Conservation (phyloP, 2,888 invertebrate species). For the Spicauda simplicius region DNA sequence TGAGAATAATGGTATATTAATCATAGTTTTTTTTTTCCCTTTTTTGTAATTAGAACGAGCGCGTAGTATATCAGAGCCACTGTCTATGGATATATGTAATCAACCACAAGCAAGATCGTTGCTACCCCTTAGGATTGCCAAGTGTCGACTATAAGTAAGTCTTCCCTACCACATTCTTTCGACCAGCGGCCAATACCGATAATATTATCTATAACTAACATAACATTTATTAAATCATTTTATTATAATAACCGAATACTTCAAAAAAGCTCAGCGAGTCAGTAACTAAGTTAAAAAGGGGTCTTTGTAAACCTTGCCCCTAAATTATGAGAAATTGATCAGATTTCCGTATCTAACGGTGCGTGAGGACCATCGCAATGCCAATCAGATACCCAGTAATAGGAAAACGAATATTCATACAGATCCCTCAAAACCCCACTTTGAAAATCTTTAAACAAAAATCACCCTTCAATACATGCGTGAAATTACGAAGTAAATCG, state of each 20-base stretch:
- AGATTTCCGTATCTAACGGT: conserved; percentile 76
- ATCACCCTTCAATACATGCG: conserved; percentile 9
- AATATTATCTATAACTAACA: neutral
- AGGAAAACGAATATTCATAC: conserved; percentile 41
- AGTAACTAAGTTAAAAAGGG: conserved; percentile 57
- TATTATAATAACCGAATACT: neutral
- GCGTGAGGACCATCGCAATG: conserved; percentile 76
- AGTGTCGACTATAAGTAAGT: too few relatives aligned
- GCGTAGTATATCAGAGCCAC: too few relatives aligned
- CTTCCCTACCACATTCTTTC: too few relatives aligned
- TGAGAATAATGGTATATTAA: too few relatives aligned
- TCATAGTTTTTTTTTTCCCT: too few relatives aligned
- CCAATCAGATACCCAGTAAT: conserved; percentile 65
- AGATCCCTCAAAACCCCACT: conserved; percentile 13
- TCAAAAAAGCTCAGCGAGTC: conserved; percentile 48
- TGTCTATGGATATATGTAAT: too few relatives aligned
- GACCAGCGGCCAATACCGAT: too few relatives aligned
- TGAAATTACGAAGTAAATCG: neutral
- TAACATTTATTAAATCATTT: neutral
- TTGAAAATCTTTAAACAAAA: conserved; percentile 7
- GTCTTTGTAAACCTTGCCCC: conserved; percentile 69
- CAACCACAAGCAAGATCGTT: too few relatives aligned
- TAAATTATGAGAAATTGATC: conserved; percentile 78
- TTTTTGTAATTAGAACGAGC: too few relatives aligned
- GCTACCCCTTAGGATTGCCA: too few relatives aligned